Evolutionary conservation across 2,797 vertebrate species (phyloP), one percentile per base, ranked within the genome.

Genomic region (Gymnodraco acuticeps): DNA sequence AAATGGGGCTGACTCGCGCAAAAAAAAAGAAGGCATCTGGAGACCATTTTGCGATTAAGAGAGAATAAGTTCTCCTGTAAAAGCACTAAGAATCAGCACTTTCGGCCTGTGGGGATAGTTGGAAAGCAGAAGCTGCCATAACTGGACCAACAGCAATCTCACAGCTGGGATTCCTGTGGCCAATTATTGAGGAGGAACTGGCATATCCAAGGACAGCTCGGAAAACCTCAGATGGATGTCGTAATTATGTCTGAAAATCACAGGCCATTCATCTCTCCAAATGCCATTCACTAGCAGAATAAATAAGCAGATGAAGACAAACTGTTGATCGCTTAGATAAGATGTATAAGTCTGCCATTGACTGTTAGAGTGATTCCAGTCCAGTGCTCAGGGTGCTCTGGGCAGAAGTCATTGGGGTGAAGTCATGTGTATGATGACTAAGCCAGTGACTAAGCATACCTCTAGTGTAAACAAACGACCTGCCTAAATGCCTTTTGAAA

Each of bases 41-140:
- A 93, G 90, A 91, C 85, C 56, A 10, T 73, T 92, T 88, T 87
- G 85, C 69, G 86, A 94, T 94, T 92, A 93, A 86, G 77, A 84
- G 86, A 78, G 92, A 90, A 88, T 88, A 87, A 85, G 85, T 86
- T 92, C 74, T 78, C 65, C 75, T 77, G 79, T 77, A 82, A 90
- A 88, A 90, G 76, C 81, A 78, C 66, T 72, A 9, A 20, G 83
- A 86, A 89, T 92, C 91, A 91, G 92, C 92, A 90, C 78, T 90
- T 90, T 83, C 13, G 5, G 86, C 64, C 84, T 64, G 56, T 53
- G 23, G 86, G 83, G 86, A 87, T 62, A 33, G 64, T 59, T 60
- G 50, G 63, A 83, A 77, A 88, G 87, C 75, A 87, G 82, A 77
- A 86, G 80, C 91, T 91, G 89, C 89, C 91, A 88, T 85, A 88